Conservation (phyloP, 2,888 invertebrate genomes). For the Campoletis raptor region DNA sequence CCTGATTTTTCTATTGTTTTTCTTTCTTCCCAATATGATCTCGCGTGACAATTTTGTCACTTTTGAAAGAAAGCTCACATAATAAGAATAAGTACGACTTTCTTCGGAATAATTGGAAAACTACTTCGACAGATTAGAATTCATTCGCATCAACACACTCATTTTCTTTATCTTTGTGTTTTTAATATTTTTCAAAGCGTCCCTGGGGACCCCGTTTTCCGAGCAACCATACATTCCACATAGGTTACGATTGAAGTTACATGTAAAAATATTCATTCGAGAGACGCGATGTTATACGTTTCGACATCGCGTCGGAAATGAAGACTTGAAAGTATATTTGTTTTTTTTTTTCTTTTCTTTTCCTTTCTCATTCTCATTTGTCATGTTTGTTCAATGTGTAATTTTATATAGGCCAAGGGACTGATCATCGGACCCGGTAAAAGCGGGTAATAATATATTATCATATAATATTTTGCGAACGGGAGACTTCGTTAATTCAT, state of each 20-base stretch:
- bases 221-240: constrained; percentile 60
- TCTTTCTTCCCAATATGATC: constrained; percentile 24
- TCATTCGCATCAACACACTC: constrained; percentile 57
- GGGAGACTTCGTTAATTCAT: constrained; percentile 32
- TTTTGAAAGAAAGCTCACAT: constrained; percentile 47
- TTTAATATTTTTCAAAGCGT: constrained; percentile 25
- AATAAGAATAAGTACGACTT: constrained; percentile 60
- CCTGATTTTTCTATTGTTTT: constrained; percentile 21
- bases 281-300: constrained; percentile 48
- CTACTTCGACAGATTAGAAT: constrained; percentile 57
- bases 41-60: constrained; percentile 7
- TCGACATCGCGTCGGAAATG: constrained; percentile 55
- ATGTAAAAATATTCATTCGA: constrained; percentile 72
- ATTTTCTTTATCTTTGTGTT: constrained; percentile 8
- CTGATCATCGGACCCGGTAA: constrained; percentile 48
- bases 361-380: constrained; percentile 1
- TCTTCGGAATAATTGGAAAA: constrained; percentile 40
- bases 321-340: constrained; percentile 55
- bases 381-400: constrained; percentile 62
- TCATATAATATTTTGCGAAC: constrained; percentile 9
- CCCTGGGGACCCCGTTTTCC: constrained; percentile 43
- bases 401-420: constrained; percentile 67
- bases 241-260: constrained; percentile 66
- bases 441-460: constrained; percentile 43
- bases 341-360: neutral